phyloP scores from a whole-genome alignment of 2,888 invertebrate species.

The Pteria penguin region DNA sequence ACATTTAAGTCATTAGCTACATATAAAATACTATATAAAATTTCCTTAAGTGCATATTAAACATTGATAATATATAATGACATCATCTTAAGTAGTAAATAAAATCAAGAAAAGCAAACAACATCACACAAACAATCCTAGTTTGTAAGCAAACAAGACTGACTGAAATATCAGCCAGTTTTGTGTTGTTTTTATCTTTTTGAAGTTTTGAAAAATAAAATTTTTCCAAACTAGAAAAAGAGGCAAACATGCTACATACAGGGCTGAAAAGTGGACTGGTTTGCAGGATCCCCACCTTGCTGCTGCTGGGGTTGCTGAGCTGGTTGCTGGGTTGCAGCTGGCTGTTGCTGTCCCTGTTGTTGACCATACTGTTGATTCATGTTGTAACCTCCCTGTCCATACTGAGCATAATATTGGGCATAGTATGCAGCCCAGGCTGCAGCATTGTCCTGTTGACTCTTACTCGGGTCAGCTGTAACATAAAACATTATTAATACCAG shows the following conservation, averaged over 20 bases:
- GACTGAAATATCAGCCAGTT: neutral
- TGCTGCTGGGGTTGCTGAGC: constrained; percentile 53
- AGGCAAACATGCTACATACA: constrained; percentile 2
- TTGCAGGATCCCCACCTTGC: constrained; percentile 9
- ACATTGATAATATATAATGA: too few relatives aligned
- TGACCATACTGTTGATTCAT: constrained; percentile 55
- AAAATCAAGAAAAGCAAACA: too few relatives aligned
- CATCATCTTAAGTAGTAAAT: too few relatives aligned
- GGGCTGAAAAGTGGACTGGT: constrained; percentile 15
- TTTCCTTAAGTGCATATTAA: too few relatives aligned
- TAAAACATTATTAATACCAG: too few relatives aligned
- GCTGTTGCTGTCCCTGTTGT: constrained; percentile 61
- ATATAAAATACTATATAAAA: too few relatives aligned
- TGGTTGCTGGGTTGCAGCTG: constrained; percentile 72
- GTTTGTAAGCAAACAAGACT: too few relatives aligned
- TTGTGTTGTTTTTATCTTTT: neutral
- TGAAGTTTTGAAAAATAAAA: neutral
- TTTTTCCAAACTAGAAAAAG: neutral
- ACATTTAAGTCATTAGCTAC: too few relatives aligned
- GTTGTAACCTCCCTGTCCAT: constrained; percentile 58
- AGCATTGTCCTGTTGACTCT: constrained; percentile 79
- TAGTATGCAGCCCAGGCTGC: constrained; percentile 82
- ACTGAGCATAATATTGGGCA: constrained; percentile 80
- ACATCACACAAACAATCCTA: neutral
- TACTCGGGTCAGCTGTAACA: constrained; percentile 45